Evolutionary conservation across 2,888 invertebrate species (phyloP).

Genomic region (Watsonalla cultraria): DNA sequence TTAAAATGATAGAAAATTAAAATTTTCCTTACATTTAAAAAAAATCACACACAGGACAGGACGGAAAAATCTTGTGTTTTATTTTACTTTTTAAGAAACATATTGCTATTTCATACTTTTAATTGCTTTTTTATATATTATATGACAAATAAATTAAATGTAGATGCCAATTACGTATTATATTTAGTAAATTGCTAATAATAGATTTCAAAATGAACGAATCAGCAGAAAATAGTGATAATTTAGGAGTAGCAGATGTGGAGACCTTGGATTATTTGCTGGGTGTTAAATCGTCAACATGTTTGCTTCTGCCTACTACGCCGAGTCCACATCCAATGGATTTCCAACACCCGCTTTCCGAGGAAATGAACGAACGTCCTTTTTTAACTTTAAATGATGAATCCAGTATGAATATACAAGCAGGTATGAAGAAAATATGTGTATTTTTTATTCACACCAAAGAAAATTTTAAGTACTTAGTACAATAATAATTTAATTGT

Average conservation of each 20-base stretch:
- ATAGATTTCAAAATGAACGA: slow-evolving; percentile 47
- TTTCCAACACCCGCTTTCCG: slow-evolving; percentile 79
- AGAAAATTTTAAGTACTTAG: neutral
- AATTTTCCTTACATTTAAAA: too few species aligned
- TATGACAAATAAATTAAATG: too few species aligned
- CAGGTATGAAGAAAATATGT: slow-evolving; percentile 36
- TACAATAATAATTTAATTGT: neutral
- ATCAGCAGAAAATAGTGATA: slow-evolving; percentile 44
- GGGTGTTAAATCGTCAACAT: slow-evolving; percentile 83
- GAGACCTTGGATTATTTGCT: slow-evolving; percentile 66
- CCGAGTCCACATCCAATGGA: slow-evolving; percentile 80
- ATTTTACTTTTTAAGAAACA: too few species aligned
- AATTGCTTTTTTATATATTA: too few species aligned
- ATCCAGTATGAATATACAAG: slow-evolving; percentile 49
- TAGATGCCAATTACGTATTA: neutral
- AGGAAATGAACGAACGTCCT: slow-evolving; percentile 69
- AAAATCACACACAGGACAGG: too few species aligned
- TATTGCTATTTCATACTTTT: too few species aligned
- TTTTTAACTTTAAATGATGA: slow-evolving; percentile 59
- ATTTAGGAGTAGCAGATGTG: slow-evolving; percentile 42
- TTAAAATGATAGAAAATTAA: too few species aligned
- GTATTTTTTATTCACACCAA: neutral
- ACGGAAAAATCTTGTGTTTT: too few species aligned
- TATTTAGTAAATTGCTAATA: neutral
- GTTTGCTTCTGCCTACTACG: slow-evolving; percentile 78